A percentile compares a stretch with the other conserved stretches of the same genome.
Evolutionary conservation across 2,797 vertebrate genomes (phyloP).

Genomic region (Mormyrops attenuatus): DNA sequence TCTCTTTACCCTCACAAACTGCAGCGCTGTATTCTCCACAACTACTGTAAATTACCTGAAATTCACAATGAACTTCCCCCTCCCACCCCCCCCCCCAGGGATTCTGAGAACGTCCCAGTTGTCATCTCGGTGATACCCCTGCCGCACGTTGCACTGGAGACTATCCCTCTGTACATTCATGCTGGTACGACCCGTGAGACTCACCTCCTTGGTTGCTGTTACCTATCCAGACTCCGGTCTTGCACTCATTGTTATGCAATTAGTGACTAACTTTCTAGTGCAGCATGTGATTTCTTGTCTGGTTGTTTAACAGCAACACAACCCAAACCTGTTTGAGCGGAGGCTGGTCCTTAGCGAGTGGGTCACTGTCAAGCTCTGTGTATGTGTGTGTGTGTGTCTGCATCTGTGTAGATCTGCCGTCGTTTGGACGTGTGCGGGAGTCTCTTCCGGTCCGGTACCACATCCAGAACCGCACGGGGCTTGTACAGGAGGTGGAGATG

Average conservation of each 20-base stretch:
- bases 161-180: constrained; percentile 85
- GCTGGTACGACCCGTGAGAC: constrained; percentile 66
- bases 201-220: not conserved
- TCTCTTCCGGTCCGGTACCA: constrained; percentile 86
- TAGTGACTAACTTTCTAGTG: not conserved
- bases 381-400: not conserved
- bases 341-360: not conserved
- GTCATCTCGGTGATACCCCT: constrained; percentile 77
- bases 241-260: not conserved
- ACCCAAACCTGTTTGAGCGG: not conserved
- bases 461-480: constrained; percentile 81
- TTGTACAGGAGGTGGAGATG: constrained; percentile 92
- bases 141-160: constrained; percentile 83
- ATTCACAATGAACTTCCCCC: not conserved
- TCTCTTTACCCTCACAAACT: not conserved
- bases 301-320: not conserved
- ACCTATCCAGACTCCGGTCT: not conserved
- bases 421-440: constrained; percentile 87
- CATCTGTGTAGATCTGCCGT: constrained; percentile 75
- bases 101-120: constrained; percentile 66
- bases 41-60: not conserved
- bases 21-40: not conserved
- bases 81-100: constrained; percentile 52
- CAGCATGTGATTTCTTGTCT: not conserved
- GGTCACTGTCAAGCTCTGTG: not conserved